Conservation (phyloP, 2,797 vertebrate species). For the Aeoliscus strigatus region DNA sequence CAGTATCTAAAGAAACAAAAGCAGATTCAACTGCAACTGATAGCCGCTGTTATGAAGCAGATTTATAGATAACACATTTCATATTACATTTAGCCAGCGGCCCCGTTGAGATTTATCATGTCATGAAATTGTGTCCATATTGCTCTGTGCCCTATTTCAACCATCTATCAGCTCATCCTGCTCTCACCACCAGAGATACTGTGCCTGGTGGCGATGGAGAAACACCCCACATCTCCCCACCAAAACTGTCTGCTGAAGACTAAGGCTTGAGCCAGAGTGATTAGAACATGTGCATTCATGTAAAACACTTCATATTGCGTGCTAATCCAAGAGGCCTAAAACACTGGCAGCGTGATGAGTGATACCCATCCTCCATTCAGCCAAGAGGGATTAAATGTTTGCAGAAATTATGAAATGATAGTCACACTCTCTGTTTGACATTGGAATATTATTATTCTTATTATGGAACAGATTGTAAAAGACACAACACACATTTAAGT, state of each 20-base stretch:
- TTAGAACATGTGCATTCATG: slow-evolving; percentile 33
- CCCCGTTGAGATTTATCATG: slow-evolving; percentile 75
- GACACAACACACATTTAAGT: too few species aligned
- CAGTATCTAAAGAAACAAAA: slow-evolving; percentile 56
- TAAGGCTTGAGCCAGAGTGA: slow-evolving; percentile 21
- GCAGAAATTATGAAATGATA: too few species aligned
- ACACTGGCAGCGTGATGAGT: not conserved
- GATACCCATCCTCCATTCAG: not conserved
- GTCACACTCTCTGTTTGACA: too few species aligned
- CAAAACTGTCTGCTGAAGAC: slow-evolving; percentile 25
- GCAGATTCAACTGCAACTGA: slow-evolving; percentile 61
- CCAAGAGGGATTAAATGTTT: not conserved
- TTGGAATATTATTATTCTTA: too few species aligned
- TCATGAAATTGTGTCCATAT: slow-evolving; percentile 79
- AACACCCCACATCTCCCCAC: slow-evolving; percentile 42
- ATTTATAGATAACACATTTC: slow-evolving; percentile 77
- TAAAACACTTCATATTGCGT: slow-evolving; percentile 1
- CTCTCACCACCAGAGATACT: slow-evolving; percentile 62
- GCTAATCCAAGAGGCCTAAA: slow-evolving; percentile 10
- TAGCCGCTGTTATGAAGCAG: slow-evolving; percentile 66
- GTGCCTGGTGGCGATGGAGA: slow-evolving; percentile 42
- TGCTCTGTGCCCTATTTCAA: slow-evolving; percentile 72
- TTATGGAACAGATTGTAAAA: too few species aligned
- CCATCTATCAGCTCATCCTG: slow-evolving; percentile 72
- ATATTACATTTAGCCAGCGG: slow-evolving; percentile 76